phyloP scores from a whole-genome alignment of 2,113 vertebrate genomes.

The Nothocercus nigrocapillus region DNA sequence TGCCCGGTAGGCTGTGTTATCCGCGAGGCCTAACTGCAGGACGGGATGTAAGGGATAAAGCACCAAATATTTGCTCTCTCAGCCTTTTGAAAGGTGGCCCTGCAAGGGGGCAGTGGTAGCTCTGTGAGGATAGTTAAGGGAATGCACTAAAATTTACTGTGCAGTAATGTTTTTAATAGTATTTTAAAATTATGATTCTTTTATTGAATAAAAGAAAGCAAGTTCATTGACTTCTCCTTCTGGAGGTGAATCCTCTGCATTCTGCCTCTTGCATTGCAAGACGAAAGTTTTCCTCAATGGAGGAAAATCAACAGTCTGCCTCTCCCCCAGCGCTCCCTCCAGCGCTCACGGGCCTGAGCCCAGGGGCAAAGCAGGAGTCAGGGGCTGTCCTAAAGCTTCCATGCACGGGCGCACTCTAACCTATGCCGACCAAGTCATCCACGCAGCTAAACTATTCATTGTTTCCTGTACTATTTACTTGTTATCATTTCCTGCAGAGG shows the following conservation, averaged over 20 bases:
- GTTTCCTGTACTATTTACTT: neutral
- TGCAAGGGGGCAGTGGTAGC: accelerated
- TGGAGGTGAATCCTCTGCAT: neutral
- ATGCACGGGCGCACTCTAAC: neutral
- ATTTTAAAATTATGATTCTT: too few relatives aligned
- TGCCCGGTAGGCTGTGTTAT: neutral
- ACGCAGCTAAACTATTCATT: neutral
- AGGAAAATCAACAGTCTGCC: neutral
- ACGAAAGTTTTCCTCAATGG: neutral
- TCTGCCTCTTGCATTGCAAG: neutral
- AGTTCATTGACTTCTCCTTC: neutral
- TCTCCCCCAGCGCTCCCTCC: neutral
- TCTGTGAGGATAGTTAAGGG: neutral
- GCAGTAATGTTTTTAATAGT: neutral
- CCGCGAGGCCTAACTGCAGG: neutral
- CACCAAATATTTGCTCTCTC: neutral
- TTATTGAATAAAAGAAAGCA: neutral
- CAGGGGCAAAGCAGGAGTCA: neutral
- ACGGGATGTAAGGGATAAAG: neutral
- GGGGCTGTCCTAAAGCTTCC: neutral
- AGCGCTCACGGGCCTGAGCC: neutral
- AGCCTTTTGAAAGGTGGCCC: neutral
- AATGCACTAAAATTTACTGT: neutral
- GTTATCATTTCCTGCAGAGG: neutral
- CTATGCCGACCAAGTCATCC: neutral